phyloP scores from a whole-genome alignment of 1,140 invertebrate species.

The Leguminivora glycinivorella region DNA sequence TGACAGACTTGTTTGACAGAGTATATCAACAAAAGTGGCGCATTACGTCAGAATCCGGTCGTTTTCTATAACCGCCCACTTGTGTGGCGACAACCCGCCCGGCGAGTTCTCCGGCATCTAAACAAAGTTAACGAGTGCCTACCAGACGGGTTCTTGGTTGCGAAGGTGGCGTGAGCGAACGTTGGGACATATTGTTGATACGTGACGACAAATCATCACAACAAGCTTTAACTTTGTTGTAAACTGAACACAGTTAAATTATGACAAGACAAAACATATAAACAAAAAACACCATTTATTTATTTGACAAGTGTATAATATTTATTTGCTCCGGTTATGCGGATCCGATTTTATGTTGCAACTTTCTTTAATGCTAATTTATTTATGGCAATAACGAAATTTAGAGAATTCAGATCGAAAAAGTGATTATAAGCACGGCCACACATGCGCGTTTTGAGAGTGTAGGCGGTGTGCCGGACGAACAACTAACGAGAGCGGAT shows the following conservation, averaged over 20 bases:
- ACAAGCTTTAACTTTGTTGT: conserved; percentile 17
- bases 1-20: no score
- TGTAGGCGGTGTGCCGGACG: no score
- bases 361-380: conserved; percentile 3
- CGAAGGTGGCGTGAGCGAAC: no score
- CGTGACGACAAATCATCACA: conserved; percentile 5
- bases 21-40: no score
- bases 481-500: no score
- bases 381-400: background rate
- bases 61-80: no score
- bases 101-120: no score
- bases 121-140: no score
- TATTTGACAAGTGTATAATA: conserved; percentile 16
- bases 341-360: background rate
- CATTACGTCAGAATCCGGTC: no score
- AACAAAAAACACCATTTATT: conserved; percentile 36
- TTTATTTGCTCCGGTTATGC: background rate
- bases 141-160: no score
- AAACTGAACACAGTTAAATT: conserved; percentile 23
- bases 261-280: background rate
- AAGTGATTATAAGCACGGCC: background rate
- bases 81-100: no score
- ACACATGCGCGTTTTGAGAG: no score
- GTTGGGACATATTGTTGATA: background rate
- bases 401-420: background rate